phyloP scores from a whole-genome alignment of 2,797 vertebrate genomes.

The Cetoscarus ocellatus region DNA sequence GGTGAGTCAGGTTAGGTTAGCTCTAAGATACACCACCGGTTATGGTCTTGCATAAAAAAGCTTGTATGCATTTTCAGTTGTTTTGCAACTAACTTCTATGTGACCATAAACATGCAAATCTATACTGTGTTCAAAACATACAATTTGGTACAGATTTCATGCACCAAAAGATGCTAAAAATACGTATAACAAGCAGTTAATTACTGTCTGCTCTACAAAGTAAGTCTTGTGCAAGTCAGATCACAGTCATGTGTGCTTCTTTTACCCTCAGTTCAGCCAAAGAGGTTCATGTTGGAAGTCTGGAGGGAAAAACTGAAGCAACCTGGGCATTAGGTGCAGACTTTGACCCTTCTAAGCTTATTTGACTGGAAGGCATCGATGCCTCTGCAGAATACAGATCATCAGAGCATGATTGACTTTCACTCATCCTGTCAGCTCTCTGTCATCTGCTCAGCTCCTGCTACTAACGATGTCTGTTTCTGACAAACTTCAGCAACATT shows the following conservation, averaged over 20 bases:
- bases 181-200: background rate
- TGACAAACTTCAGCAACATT: background rate
- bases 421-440: slow-evolving; percentile 4
- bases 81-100: slow-evolving; percentile 10
- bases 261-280: background rate
- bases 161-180: background rate
- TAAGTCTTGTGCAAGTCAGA: background rate
- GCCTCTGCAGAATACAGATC: slow-evolving; percentile 29
- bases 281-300: background rate
- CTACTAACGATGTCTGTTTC: background rate
- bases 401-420: slow-evolving; percentile 1
- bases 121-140: background rate
- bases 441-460: background rate
- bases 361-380: slow-evolving; percentile 39
- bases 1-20: no score
- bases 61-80: no score
- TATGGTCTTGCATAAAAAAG: no score
- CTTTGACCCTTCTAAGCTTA: slow-evolving; percentile 47
- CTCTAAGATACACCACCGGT: no score
- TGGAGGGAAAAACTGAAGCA: slow-evolving; percentile 25
- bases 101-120: background rate
- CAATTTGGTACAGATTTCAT: background rate
- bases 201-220: background rate
- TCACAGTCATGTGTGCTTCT: background rate
- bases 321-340: slow-evolving; percentile 43